A percentile compares a stretch with the other conserved stretches of the same genome.
phyloP scores from a whole-genome alignment of 2,888 invertebrate genomes.

The Octonoba sinensis region DNA sequence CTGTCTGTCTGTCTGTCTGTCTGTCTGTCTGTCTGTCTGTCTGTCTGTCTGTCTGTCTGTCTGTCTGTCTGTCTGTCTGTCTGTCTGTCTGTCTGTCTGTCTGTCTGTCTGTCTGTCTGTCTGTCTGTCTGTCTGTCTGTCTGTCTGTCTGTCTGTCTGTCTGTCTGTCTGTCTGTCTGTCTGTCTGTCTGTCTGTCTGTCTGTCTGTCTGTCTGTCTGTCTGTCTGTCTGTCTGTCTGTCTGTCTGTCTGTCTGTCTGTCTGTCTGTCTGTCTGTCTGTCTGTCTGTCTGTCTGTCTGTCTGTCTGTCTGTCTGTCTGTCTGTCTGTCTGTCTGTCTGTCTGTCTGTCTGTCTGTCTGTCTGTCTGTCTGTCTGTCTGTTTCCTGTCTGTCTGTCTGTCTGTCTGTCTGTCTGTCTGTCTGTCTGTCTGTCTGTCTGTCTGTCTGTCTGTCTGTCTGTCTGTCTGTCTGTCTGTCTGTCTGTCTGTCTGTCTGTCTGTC shows the following conservation, averaged over 20 bases:
- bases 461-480: slow-evolving; percentile 25
- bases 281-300: slow-evolving; percentile 25
- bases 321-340: slow-evolving; percentile 25
- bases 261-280: slow-evolving; percentile 25
- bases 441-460: slow-evolving; percentile 25
- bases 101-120: slow-evolving; percentile 31
- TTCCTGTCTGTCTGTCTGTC: slow-evolving; percentile 23
- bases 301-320: slow-evolving; percentile 25
- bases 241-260: slow-evolving; percentile 25
- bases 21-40: slow-evolving; percentile 31
- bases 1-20: slow-evolving; percentile 31
- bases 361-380: slow-evolving; percentile 25
- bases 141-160: slow-evolving; percentile 28
- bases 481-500: slow-evolving; percentile 25
- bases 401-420: slow-evolving; percentile 25
- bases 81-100: slow-evolving; percentile 31
- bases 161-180: slow-evolving; percentile 25
- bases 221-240: slow-evolving; percentile 25
- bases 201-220: slow-evolving; percentile 25
- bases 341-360: slow-evolving; percentile 25
- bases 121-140: slow-evolving; percentile 31
- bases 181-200: slow-evolving; percentile 25
- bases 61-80: slow-evolving; percentile 31
- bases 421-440: slow-evolving; percentile 25
- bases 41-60: slow-evolving; percentile 31